Base-by-base conservation (phyloP, 2,888 invertebrate species). In the Drosophila histrio region DNA sequence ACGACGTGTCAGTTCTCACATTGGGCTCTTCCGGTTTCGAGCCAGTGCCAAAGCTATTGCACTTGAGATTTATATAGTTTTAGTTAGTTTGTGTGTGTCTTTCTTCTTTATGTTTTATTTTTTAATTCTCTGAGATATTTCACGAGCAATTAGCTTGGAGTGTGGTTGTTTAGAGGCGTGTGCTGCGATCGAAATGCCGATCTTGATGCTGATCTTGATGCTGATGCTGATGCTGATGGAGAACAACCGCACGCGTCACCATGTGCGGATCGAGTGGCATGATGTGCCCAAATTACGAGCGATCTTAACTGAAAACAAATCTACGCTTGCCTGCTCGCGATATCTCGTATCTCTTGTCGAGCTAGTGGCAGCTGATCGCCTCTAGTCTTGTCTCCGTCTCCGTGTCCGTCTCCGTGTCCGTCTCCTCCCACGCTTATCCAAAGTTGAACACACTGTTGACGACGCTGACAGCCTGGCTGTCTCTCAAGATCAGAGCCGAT, bases 181-280 rank as follows among this genome's bases (percentile, higher is more conserved):
- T 9, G 30, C 53, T 64, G 56, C 47, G 46, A 56, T 56, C 63
- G 47, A 44, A 44, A 19, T 28, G 44, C 43, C 41, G 34, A 34
- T 43, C 28, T 38, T 52, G 52, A 21, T 34, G 41, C 46, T 38
- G 43, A 22, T 53, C 19, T 24, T 32, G 21, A 9, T n/a, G 47
- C 17, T 41, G 28, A n/a, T 22, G 30, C 30, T 15, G 68, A 15
- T 38, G 43, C 19, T 59, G 44, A 39, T 53, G 67, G 13, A 62
- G 72, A 65, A 69, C 66, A 78, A 88, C 89, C 82, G 70, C 66
- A 71, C 77, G 72, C 71, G 53, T 72, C 72, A 78, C 68, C 54
- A 71, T 62, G 54, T 72, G 75, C 72, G 61, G 58, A 59, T 64
- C 79, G 72, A 89, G 76, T 88, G 89, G 63, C 88, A 80, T 79